Conservation (phyloP, 2,797 vertebrate genomes). For the Protosalanx chinensis region DNA sequence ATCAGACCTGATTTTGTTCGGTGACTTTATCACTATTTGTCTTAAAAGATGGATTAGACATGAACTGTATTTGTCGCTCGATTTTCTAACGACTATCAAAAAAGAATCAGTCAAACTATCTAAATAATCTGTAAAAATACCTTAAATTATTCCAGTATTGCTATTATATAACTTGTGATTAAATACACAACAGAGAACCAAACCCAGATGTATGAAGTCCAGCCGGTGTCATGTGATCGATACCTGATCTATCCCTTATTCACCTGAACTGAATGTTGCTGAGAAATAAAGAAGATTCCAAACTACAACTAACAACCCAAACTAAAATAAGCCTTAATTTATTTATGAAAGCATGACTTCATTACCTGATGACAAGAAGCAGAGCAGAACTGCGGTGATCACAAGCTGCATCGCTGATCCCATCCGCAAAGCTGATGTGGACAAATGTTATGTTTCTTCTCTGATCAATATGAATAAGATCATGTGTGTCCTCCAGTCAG, state of each 20-base stretch:
- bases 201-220: not conserved
- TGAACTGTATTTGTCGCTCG: no score
- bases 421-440: not conserved
- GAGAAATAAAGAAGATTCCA: not conserved
- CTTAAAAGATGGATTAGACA: no score
- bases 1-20: no score
- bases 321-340: not conserved
- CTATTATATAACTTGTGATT: not conserved
- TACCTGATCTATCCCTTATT: slow-evolving; percentile 28
- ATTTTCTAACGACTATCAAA: no score
- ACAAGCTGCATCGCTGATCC: slow-evolving; percentile 31
- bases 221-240: slow-evolving; percentile 59
- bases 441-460: not conserved
- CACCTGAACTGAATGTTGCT: no score
- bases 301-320: not conserved
- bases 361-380: slow-evolving; percentile 59
- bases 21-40: no score
- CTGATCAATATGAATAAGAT: not conserved
- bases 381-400: slow-evolving; percentile 37
- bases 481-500: no score
- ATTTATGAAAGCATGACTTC: not conserved
- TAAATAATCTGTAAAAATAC: no score
- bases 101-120: no score
- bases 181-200: not conserved
- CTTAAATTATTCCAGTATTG: no score